Evolutionary conservation across 2,797 vertebrate species (phyloP), one percentile per base, ranked within the genome.

Genomic region (Sylvia borin): DNA sequence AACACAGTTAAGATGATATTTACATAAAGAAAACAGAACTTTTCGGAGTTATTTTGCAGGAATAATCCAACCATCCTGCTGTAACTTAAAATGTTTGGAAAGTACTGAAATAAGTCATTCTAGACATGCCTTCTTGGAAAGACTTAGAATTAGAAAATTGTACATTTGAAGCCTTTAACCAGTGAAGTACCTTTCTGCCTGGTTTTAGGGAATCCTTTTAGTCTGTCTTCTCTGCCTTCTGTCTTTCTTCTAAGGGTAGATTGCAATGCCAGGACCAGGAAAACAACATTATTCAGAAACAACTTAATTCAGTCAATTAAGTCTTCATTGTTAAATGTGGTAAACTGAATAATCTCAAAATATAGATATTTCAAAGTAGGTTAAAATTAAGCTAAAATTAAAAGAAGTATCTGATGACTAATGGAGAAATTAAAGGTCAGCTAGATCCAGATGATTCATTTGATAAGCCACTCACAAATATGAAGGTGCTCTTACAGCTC

Each of bases 31-130:
- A 95, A 92, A 66, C 3, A 66, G 42, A 94, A 68, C 7, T 86
- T 84, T 68, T 68, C 40, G 47, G 36, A 83, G 43, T 40, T 88
- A 68, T 51, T 90, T 94, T 71, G 22, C 66, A 92, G 58, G 47
- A 94, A 50, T 73, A 75, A 81, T 29, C 17, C 54, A 94, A 34
- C n/a, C 6, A 9, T 88, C 10, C 18, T 60, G 42, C 89, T 48
- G 27, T 38, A 78, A 58, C 47, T 64, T 83, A 51, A 81, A 92
- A 90, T n/a, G 13, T 86, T 92, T 62, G 16, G 29, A 88, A 92
- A 84, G 66, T 75, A 90, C 50, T 83, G 36, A 95, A 85, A 76
- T 51, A 86, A 87, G 16, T 54, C 61, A 72, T 68, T 95, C 72
- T 72, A 67, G 25, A 70, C 26, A 50, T 54, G 11, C 53, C 38